A percentile compares a stretch with the other conserved stretches of the same genome.
Evolutionary conservation across 2,113 vertebrate species (phyloP).

Genomic region (Eudyptes chrysolophus): DNA sequence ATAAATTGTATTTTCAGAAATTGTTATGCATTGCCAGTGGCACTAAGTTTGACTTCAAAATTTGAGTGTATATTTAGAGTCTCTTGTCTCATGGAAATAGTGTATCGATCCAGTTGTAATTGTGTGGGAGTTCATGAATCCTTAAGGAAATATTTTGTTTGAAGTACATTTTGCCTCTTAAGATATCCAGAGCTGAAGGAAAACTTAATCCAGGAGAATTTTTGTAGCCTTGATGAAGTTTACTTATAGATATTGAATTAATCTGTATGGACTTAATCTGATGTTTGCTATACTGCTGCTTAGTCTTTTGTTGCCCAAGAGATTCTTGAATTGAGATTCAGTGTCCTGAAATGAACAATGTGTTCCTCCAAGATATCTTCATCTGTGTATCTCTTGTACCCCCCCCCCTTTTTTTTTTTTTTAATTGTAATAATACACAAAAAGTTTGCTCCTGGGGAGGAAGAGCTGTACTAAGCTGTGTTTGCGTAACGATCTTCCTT

Average conservation of each 20-base stretch:
- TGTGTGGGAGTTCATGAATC: background rate
- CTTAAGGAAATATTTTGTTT: background rate
- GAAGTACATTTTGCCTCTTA: background rate
- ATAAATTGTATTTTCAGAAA: background rate
- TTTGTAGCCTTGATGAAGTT: background rate
- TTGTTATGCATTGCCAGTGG: background rate
- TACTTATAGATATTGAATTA: background rate
- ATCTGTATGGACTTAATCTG: background rate
- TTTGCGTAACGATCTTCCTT: background rate
- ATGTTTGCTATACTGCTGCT: background rate
- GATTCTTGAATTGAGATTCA: background rate
- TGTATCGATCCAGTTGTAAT: fast-evolving
- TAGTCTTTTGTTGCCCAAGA: background rate
- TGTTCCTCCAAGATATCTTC: background rate
- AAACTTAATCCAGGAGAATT: background rate
- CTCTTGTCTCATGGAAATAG: background rate
- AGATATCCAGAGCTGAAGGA: background rate
- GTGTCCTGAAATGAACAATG: background rate
- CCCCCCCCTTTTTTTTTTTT: fast-evolving
- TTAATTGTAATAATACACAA: background rate
- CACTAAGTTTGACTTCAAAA: background rate
- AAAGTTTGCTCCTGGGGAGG: background rate
- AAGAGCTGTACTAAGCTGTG: background rate
- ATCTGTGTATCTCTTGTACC: background rate
- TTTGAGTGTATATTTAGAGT: background rate